These are phyloP conservation scores for Hafferia zeledoni DNA, from an alignment of 2,797 vertebrate genomes.

Conservation along the genomic window DNA sequence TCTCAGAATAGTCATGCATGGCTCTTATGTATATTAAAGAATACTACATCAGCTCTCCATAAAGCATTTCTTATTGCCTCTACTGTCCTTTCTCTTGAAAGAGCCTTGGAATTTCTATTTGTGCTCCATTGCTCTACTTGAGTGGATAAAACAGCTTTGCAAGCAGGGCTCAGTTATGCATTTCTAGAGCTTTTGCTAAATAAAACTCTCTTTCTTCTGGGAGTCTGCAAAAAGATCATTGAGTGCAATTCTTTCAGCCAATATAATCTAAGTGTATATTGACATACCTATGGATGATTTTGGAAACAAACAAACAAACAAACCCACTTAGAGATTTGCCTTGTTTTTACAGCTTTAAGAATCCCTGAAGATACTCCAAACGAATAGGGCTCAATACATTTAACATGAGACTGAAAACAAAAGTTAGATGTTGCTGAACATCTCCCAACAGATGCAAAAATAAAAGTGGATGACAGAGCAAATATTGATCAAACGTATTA, in stretches of 20 bases:
- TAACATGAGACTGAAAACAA: background rate
- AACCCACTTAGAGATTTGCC: background rate
- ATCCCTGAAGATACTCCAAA: background rate
- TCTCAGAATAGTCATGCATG: background rate
- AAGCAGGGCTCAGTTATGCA: constrained; percentile 1
- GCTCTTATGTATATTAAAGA: background rate
- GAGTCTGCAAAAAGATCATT: background rate
- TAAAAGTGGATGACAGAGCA: background rate
- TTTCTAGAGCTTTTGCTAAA: background rate
- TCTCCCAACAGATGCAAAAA: background rate
- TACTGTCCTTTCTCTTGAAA: background rate
- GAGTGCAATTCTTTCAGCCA: background rate
- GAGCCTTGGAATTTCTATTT: background rate
- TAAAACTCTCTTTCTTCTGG: background rate
- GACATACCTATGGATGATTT: background rate
- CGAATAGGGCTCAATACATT: background rate
- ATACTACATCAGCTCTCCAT: background rate
- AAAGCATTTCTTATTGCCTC: background rate
- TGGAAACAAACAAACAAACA: background rate
- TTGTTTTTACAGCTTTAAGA: background rate
- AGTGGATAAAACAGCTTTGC: background rate
- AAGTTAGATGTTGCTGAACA: accelerated
- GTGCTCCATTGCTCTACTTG: background rate
- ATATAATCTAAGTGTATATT: background rate
- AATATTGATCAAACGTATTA: background rate